These are phyloP conservation scores for Ctenopoma kingsleyae DNA, from an alignment of 2,797 vertebrate species.

Conservation along the genomic window DNA sequence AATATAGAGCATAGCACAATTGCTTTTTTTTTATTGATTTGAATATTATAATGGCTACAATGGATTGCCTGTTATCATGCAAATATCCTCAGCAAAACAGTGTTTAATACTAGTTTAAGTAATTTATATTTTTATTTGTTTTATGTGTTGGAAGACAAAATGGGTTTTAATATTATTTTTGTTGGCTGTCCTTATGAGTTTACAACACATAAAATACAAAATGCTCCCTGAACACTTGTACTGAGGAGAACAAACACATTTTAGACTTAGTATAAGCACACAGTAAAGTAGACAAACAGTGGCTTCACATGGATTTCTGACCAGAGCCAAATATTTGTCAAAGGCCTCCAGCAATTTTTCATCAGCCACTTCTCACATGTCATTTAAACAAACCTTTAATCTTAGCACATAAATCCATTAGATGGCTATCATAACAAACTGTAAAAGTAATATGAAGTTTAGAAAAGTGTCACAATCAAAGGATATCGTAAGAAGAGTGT, in stretches of 20 bases:
- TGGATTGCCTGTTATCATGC: conserved; percentile 18
- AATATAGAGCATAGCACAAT: conserved; percentile 15
- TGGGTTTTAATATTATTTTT: conserved; percentile 42
- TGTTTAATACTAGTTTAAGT: conserved; percentile 23
- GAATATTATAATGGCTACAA: conserved; percentile 42
- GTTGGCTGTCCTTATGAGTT: conserved; percentile 15
- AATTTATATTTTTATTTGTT: conserved; percentile 52
- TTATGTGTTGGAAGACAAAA: conserved; percentile 33
- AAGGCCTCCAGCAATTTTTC: conserved; percentile 44
- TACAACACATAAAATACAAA: conserved; percentile 28
- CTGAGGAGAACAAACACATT: conserved; percentile 53
- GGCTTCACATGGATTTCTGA: conserved; percentile 39
- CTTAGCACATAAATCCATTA: conserved; percentile 57
- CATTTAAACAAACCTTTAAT: conserved; percentile 66
- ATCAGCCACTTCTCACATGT: conserved; percentile 59
- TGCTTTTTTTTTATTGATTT: conserved; percentile 48
- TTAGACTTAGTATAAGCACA: conserved; percentile 48
- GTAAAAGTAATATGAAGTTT: conserved; percentile 65
- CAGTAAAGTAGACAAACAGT: conserved; percentile 12
- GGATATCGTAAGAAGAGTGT: conserved; percentile 36
- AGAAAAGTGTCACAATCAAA: conserved; percentile 56
- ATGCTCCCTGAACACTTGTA: conserved; percentile 3
- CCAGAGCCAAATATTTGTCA: conserved; percentile 56
- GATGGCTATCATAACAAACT: conserved; percentile 70
- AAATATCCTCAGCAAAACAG: conserved; percentile 19